These are phyloP conservation scores for Drosophila bifasciata DNA, from an alignment of 1,140 invertebrate species.

Conservation along the genomic window DNA sequence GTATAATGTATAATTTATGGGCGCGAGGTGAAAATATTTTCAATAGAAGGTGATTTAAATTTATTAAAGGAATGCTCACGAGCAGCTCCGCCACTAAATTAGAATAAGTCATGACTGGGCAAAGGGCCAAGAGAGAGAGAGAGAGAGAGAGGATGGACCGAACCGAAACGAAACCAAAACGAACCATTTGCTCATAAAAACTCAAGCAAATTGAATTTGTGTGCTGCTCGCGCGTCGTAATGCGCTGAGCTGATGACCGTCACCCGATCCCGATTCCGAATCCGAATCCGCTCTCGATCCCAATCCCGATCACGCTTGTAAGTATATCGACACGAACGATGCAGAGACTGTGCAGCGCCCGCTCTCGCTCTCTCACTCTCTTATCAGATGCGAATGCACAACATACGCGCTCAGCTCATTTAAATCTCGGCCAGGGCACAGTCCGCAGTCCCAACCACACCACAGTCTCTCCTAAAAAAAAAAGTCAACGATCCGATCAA, in stretches of 20 bases:
- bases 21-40: constrained; percentile 80
- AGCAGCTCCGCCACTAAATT: constrained; percentile 77
- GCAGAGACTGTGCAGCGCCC: background rate
- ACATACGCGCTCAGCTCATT: constrained; percentile 57
- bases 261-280: constrained; percentile 38
- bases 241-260: constrained; percentile 38
- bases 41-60: constrained; percentile 83
- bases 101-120: constrained; percentile 62
- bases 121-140: background rate
- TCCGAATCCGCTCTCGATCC: constrained; percentile 10
- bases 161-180: background rate
- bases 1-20: constrained; percentile 73
- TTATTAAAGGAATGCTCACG: constrained; percentile 81
- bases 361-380: constrained; percentile 21
- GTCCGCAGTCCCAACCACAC: constrained; percentile 3
- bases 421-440: constrained; percentile 54
- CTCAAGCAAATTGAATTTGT: constrained; percentile 75
- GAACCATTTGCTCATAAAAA: constrained; percentile 62
- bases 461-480: constrained; percentile 23
- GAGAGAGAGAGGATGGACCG: background rate
- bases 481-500: constrained; percentile 45
- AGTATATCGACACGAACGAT: constrained; percentile 61
- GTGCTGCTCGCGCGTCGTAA: constrained; percentile 46
- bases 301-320: constrained; percentile 52
- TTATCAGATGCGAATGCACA: constrained; percentile 70